These are phyloP conservation scores for Sympetrum striolatum DNA, from an alignment of 2,888 invertebrate species.

Conservation along the genomic window DNA sequence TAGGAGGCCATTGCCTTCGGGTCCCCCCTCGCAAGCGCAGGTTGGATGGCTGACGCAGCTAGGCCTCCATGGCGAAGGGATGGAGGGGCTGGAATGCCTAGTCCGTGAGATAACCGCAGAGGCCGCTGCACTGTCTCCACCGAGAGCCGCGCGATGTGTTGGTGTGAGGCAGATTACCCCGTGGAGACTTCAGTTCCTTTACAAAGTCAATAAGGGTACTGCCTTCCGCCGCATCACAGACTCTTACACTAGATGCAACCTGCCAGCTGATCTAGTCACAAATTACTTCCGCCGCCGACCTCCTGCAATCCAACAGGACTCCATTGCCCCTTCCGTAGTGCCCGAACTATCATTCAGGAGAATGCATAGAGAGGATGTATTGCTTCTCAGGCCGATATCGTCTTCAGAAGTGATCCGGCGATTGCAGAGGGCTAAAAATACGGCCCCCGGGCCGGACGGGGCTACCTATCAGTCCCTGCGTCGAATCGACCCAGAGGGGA, in stretches of 20 bases:
- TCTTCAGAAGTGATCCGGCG: background rate
- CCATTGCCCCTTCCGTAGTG: background rate
- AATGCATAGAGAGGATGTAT: background rate
- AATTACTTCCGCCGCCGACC: background rate
- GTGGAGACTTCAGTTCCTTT: background rate
- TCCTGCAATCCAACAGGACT: background rate
- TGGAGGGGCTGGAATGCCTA: background rate
- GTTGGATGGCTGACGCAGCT: background rate
- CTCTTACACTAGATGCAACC: background rate
- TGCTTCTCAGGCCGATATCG: too few species aligned
- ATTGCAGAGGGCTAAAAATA: background rate
- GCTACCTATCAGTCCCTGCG: slow-evolving; percentile 45
- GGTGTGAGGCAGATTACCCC: background rate
- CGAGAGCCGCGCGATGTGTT: background rate
- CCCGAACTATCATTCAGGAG: too few species aligned
- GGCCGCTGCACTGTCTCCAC: background rate
- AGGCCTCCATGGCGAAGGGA: background rate
- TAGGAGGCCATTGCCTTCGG: too few species aligned
- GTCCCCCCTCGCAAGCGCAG: background rate
- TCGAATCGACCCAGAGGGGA: slow-evolving; percentile 42
- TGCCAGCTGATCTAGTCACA: background rate
- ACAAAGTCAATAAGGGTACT: background rate
- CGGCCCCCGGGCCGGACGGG: slow-evolving; percentile 50
- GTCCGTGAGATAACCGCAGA: background rate
- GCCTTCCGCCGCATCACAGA: background rate